A percentile compares a stretch with the other conserved stretches of the same genome.
phyloP scores from a whole-genome alignment of 2,888 invertebrate species.

The Lacanobia wlatinum region DNA sequence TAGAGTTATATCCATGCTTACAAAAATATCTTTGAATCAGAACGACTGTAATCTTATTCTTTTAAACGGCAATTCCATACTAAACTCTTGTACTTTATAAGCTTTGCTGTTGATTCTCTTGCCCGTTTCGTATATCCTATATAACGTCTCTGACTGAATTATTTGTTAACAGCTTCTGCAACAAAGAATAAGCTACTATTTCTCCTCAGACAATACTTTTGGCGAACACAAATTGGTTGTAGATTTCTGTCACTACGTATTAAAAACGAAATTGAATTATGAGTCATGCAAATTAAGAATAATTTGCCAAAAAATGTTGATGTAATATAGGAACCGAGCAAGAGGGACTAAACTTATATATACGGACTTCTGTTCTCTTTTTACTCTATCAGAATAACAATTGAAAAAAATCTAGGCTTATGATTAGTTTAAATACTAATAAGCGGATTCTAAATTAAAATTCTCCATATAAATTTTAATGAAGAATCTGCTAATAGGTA shows the following conservation, averaged over 20 bases:
- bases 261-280: not conserved
- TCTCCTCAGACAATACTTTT: not conserved
- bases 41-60: not conserved
- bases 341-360: slow-evolving; percentile 5
- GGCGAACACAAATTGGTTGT: not conserved
- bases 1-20: too few species aligned
- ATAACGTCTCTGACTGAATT: not conserved
- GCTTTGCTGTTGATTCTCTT: slow-evolving; percentile 2
- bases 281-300: not conserved
- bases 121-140: slow-evolving; percentile 36
- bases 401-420: too few species aligned
- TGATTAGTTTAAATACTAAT: too few species aligned
- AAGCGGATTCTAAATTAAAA: too few species aligned
- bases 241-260: too few species aligned
- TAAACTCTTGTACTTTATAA: slow-evolving; percentile 4
- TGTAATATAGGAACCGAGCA: slow-evolving; percentile 27
- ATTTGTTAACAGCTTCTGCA: too few species aligned
- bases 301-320: not conserved
- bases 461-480: too few species aligned
- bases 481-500: too few species aligned
- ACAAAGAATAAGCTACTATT: too few species aligned
- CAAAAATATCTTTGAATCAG: not conserved
- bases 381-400: too few species aligned
- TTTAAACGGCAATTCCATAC: slow-evolving; percentile 36
- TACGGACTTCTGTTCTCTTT: not conserved